Base-by-base conservation (phyloP, 2,113 vertebrate genomes). In the Indicator maculatus region DNA sequence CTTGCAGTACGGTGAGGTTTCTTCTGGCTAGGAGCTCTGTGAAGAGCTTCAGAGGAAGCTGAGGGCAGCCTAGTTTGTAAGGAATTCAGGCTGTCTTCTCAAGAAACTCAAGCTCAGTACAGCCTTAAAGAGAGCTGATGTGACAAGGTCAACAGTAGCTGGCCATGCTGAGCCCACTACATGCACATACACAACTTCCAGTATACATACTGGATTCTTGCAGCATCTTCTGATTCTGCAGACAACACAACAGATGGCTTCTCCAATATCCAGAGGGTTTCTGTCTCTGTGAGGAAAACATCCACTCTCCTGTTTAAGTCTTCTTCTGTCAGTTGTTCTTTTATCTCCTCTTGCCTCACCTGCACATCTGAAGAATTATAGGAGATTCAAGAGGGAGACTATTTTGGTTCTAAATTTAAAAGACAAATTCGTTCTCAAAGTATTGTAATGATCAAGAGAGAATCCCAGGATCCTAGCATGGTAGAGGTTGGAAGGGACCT, bases 251-350 rank as follows among this genome's bases (percentile, higher is more conserved):
- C 90, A n/a, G 96, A 74, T 4, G 98, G 98, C 60, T 99, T 76
- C 36, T 99, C 96, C 76, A 99, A 93, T 36, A 99, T 60, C 74
- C 95, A 97, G 41, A 99, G 66, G 8, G 92, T 98, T 84, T 98
- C 98, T 0, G 98, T 98, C 93, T 99, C 99, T 0, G 96, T 94
- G 28, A 99, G 96, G 67, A 96, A 83, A 77, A 98, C 71, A 20
- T 98, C 95, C 71, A 98, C 89, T 13, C 61, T 63, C 59, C 92
- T 97, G 50, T 98, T 97, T 84, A 99, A 81, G 56, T 98, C 97
- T 20, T 97, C 97, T 21, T 98, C 97, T 16, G 95, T 97, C 74
- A 97, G 45, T 12, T 93, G 55, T 81, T 98, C 98, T 39, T 81
- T 94, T 26, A 79, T 27, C 18, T 95, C 90, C 44, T 97, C 90